Conservation (phyloP, 2,797 vertebrate species). For the Varecia variegata region DNA sequence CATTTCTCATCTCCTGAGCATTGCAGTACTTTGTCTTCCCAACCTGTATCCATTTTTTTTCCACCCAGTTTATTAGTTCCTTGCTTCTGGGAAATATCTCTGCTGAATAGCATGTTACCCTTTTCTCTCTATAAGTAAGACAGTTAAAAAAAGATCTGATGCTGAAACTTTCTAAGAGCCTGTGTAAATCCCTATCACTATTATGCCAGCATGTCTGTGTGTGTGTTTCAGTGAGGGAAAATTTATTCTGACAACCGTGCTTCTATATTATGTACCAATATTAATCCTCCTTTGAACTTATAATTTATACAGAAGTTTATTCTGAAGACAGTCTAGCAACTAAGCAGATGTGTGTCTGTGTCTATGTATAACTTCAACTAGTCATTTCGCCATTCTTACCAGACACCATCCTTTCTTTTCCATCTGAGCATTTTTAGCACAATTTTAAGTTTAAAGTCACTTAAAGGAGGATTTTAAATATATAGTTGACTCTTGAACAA, state of each 20-base stretch:
- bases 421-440: not conserved
- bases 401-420: not conserved
- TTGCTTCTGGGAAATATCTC: not conserved
- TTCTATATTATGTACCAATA: not conserved
- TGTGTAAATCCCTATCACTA: not conserved
- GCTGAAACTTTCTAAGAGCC: not conserved
- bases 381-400: not conserved
- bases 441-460: not conserved
- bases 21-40: not conserved
- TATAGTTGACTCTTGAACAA: not conserved
- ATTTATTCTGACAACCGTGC: not conserved
- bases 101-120: not conserved
- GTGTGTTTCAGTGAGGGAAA: not conserved
- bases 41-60: not conserved
- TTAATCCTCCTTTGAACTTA: not conserved
- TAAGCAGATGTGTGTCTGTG: not conserved
- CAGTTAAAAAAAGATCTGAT: not conserved
- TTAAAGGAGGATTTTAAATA: not conserved
- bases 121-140: not conserved
- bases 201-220: not conserved
- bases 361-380: not conserved
- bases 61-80: not conserved
- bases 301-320: not conserved
- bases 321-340: not conserved
- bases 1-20: not conserved